Evolutionary conservation across 1,140 invertebrate genomes (phyloP).

Genomic region (Zaprionus inermis): DNA sequence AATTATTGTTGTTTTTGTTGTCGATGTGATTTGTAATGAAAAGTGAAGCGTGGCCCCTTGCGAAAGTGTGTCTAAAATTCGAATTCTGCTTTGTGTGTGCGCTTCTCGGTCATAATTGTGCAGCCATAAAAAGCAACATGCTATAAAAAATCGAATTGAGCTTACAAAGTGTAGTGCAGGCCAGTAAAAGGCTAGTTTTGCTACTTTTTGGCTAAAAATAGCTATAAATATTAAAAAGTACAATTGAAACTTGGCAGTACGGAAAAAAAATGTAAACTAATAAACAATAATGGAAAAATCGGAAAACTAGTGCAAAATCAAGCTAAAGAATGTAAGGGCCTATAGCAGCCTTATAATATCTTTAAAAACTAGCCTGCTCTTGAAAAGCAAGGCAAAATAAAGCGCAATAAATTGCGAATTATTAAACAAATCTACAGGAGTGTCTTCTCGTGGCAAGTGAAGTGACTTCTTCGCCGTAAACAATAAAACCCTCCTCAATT

Average conservation of each 20-base stretch:
- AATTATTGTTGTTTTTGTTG: conserved; percentile 6
- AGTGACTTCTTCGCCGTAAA: not conserved
- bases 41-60: conserved; percentile 77
- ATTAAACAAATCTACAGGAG: not conserved
- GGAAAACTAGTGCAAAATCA: no score
- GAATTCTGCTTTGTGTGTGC: conserved; percentile 13
- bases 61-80: conserved; percentile 70
- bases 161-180: not conserved
- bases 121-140: not conserved
- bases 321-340: no score
- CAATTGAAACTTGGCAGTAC: no score
- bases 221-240: no score
- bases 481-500: conserved; percentile 15
- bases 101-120: conserved; percentile 1
- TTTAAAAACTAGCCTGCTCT: not conserved
- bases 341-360: no score
- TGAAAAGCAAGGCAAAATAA: not conserved
- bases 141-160: not conserved
- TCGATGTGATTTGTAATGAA: conserved; percentile 65
- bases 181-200: no score
- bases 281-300: no score
- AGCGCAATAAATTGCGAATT: not conserved
- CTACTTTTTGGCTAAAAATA: no score
- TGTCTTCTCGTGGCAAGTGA: conserved; percentile 16
- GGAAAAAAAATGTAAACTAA: no score